Base-by-base conservation (phyloP, 2,888 invertebrate genomes). In the Caenorhabditis auriculariae region DNA sequence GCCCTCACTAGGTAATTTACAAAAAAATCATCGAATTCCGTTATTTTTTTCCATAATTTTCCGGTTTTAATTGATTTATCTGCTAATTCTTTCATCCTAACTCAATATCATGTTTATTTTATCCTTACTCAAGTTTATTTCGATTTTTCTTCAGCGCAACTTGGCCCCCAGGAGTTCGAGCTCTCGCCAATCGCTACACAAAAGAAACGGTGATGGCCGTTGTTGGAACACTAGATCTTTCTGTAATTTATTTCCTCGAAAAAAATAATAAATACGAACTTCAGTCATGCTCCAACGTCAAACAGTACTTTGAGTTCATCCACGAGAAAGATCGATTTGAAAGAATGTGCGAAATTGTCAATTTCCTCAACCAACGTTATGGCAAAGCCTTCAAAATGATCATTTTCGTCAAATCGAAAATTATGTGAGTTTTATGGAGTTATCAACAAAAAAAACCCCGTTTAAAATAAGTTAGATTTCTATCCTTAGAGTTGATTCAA, bases 331-430 rank as follows among this genome's bases (percentile, higher is more conserved):
- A 58, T 12, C 60, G 63, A 21, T 55, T 66, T 21, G 54, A 59
- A 4, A 49, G 69, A 4, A 53, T 61, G 12, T 48, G 44, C 29
- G 60, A 63, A 43, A 59, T 54, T 17, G 66, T 69, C 39, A 45
- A 56, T 23, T 64, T 48, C 29, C 54, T 93, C 78, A 84, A 90
- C 0, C 80, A 82, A 0, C 86, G 87, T 55, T 88, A 93, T 88
- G 84, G 84, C 4, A 85, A 86, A 0, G 86, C 87, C 50, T 91
- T 93, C 75, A 94, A 94, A 83, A 88, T 88, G 0, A 90, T 95
- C 9, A 88, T 94, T 39, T 95, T 95, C 83, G 91, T 92, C 81
- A 90, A 91, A 0, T 90, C 88, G 75, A 94, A 94, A 82, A 85
- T 66, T 23, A 57, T 67, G 69, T 66, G 29, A 57, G 65, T 50